Base-by-base conservation (phyloP, 37 sponge, comb jelly and placozoan genomes). In the Beroe forskalii region DNA sequence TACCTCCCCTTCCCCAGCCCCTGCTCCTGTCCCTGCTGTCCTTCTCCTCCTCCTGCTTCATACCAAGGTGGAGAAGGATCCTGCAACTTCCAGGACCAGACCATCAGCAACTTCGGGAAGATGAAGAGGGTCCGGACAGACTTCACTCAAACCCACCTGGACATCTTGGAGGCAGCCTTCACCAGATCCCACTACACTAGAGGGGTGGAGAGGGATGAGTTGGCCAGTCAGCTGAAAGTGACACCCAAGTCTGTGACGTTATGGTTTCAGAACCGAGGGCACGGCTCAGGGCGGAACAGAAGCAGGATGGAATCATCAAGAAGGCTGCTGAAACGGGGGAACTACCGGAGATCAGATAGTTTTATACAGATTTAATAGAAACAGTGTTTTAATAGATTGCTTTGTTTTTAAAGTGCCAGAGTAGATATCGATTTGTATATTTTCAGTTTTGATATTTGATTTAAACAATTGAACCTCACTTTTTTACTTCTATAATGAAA, bases 201-300 rank as follows among this genome's bases (percentile, higher is more conserved):
- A 6, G 86, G 86, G 19, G n/a, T 25, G 55, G 55, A 80, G 55
- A 41, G 86, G 55, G 86, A 80, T 38, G 86, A 80, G 0, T 24
- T 80, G n/a, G 86, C 86, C 40, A 80, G 44, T 12, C 44, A 43
- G 40, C 44, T 80, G 38, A 80, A 80, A 23, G 86, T 80, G n/a
- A 44, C 86, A 12, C 86, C 86, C 40, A 80, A 80, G 35, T 23
- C 86, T 8, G 86, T 80, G 44, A 80, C 86, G 25, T 42, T 80
- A 43, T 80, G 86, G 86, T 80, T 80, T 48, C 86, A 80, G 86
- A 80, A 80, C 86, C 12, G 86, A 41, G 86, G 42, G 86, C 86
- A n/a, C 37, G 86, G 55, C 28, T 44, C 38, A 41, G 86, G 30
- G 86, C 86, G 38, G 72, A 69, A 37, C 27, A 32, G 33, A 69